phyloP scores from a whole-genome alignment of 2,797 vertebrate species.

The Urocyon cinereoargenteus region DNA sequence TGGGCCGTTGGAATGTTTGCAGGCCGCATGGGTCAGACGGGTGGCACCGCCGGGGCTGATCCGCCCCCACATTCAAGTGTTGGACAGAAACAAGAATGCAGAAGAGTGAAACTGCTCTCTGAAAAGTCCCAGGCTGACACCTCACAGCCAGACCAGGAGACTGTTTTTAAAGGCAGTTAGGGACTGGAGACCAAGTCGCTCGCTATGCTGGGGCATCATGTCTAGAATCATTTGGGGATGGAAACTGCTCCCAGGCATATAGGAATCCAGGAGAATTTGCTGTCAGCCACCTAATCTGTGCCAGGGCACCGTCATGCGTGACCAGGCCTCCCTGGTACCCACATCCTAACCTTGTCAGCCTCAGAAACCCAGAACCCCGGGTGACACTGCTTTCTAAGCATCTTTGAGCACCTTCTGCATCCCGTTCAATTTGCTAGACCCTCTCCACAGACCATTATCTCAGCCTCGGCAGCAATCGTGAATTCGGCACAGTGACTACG shows the following conservation, averaged over 20 bases:
- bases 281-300: background rate
- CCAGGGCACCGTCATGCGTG: accelerated
- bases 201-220: accelerated
- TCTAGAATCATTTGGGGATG: background rate
- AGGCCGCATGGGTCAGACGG: background rate
- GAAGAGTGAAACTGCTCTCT: background rate
- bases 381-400: accelerated
- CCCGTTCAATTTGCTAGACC: accelerated
- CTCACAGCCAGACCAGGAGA: accelerated
- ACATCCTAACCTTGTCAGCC: background rate
- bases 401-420: background rate
- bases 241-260: accelerated
- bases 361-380: background rate
- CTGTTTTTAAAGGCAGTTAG: accelerated
- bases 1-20: background rate
- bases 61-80: background rate
- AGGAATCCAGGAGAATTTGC: background rate
- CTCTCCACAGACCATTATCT: background rate
- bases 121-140: background rate
- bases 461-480: accelerated
- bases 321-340: accelerated
- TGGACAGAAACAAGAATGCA: background rate
- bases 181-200: background rate
- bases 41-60: background rate
- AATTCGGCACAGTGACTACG: accelerated